These are phyloP conservation scores for Noctua janthina DNA, from an alignment of 2,888 invertebrate genomes.

Conservation along the genomic window DNA sequence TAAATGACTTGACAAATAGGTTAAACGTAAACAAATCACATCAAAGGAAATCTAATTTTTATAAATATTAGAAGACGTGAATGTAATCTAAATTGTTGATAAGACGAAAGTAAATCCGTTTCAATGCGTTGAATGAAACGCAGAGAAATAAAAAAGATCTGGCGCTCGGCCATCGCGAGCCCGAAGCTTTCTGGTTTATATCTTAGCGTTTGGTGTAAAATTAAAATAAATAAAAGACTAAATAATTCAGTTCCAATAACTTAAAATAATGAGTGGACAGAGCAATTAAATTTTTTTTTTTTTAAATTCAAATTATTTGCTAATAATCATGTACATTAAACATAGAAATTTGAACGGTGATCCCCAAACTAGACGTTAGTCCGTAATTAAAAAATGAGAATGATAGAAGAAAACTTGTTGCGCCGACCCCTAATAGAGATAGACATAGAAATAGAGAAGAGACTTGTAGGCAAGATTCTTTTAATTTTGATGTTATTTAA, in stretches of 20 bases:
- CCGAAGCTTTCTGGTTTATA: slow-evolving; percentile 69
- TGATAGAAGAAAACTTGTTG: too few species aligned
- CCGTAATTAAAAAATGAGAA: not conserved
- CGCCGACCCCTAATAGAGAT: too few species aligned
- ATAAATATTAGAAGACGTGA: not conserved
- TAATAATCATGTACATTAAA: too few species aligned
- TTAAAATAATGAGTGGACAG: not conserved
- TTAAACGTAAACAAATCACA: slow-evolving; percentile 5
- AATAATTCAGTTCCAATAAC: not conserved
- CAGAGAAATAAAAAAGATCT: slow-evolving; percentile 75
- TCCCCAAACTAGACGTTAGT: too few species aligned
- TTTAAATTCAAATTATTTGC: too few species aligned
- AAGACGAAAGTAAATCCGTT: slow-evolving; percentile 65
- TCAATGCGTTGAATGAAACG: slow-evolving; percentile 71
- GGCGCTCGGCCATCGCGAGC: slow-evolving; percentile 61
- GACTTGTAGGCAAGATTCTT: not conserved
- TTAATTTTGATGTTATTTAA: not conserved
- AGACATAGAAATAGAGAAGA: too few species aligned
- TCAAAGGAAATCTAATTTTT: slow-evolving; percentile 3
- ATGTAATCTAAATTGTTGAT: slow-evolving; percentile 55
- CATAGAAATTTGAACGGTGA: too few species aligned
- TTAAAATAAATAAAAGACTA: slow-evolving; percentile 1
- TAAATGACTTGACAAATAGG: not conserved
- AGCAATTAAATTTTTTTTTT: too few species aligned
- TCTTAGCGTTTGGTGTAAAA: slow-evolving; percentile 62